A percentile compares a stretch with the other conserved stretches of the same genome.
Conservation (phyloP, 2,113 vertebrate species). For the Ellobius talpinus region DNA sequence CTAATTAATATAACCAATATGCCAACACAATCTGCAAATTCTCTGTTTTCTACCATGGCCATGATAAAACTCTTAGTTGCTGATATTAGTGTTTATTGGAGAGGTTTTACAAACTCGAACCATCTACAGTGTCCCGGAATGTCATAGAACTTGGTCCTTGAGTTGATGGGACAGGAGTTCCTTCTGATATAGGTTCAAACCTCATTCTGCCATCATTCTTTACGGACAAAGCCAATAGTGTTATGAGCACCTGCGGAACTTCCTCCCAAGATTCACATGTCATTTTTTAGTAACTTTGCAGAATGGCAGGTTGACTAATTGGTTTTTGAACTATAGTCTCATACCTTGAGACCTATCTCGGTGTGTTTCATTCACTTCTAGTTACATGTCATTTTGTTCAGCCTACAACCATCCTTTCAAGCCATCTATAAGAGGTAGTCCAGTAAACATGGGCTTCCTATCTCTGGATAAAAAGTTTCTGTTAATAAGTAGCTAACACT, state of each 20-base stretch:
- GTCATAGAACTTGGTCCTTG: background rate
- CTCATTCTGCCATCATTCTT: slow-evolving; percentile 33
- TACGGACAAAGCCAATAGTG: background rate
- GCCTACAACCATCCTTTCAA: background rate
- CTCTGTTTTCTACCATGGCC: background rate
- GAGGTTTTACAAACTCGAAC: background rate
- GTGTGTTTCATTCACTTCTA: background rate
- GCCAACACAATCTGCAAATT: background rate
- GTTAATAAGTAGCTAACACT: background rate
- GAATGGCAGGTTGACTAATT: background rate
- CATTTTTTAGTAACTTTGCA: slow-evolving; percentile 39
- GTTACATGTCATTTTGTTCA: background rate
- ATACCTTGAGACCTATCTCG: background rate
- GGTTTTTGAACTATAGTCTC: background rate
- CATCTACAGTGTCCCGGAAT: background rate
- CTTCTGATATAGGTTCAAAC: background rate
- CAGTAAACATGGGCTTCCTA: background rate
- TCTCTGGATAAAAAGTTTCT: background rate
- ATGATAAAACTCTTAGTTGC: background rate
- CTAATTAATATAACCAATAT: slow-evolving; percentile 11
- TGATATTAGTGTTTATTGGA: background rate
- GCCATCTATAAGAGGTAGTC: background rate
- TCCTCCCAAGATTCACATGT: background rate
- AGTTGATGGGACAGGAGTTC: background rate
- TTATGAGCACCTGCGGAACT: background rate